Base-by-base conservation (phyloP, 2,888 invertebrate species). In the Phortica magna region DNA sequence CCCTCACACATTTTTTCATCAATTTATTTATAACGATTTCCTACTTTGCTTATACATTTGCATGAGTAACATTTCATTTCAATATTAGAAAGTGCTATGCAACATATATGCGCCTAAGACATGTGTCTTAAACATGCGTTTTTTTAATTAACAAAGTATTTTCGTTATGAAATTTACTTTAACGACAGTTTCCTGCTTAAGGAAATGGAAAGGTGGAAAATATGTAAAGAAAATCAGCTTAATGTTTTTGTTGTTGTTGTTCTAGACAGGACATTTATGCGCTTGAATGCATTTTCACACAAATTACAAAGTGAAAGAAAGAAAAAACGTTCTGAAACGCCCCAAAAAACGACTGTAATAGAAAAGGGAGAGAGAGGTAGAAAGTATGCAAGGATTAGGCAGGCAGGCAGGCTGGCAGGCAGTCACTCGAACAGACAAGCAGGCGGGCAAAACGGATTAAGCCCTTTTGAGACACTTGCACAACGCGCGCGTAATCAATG, bases 381-480 rank as follows among this genome's bases (percentile, higher is more conserved):
- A 31, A 31, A 31, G 31, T 31, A 31, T 31, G 31, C 5, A 31
- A 31, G 31, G 31, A 31, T 31, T 31, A 31, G 31, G 31, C 31
- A 31, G 31, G 31, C 31, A 31, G 0, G 2, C 31, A 31, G 31
- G 31, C 31, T 4, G 31, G 31, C 31, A 31, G 0, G 2, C 31
- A 31, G 31, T 2, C 31, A 31, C 3, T 31, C 31, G 31, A 31
- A 4, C 1, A 31, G 31, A 31, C 31, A 31, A 14, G 48, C 14
- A 14, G 48, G 48, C 48, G 48, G 9, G 48, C 48, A 48, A 48
- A 31, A 48, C 19, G 70, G 70, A 48, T 71, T 71, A 71, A 71
- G 70, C 70, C 70, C 70, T 71, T 71, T 71, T 53, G 10, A 53
- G 31, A 55, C 53, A 71, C 70, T 71, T 71, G 70, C 67, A 12